A percentile compares a stretch with the other conserved stretches of the same genome.
These are phyloP conservation scores for Merluccius polli DNA, from an alignment of 2,797 vertebrate species.

Conservation along the genomic window DNA sequence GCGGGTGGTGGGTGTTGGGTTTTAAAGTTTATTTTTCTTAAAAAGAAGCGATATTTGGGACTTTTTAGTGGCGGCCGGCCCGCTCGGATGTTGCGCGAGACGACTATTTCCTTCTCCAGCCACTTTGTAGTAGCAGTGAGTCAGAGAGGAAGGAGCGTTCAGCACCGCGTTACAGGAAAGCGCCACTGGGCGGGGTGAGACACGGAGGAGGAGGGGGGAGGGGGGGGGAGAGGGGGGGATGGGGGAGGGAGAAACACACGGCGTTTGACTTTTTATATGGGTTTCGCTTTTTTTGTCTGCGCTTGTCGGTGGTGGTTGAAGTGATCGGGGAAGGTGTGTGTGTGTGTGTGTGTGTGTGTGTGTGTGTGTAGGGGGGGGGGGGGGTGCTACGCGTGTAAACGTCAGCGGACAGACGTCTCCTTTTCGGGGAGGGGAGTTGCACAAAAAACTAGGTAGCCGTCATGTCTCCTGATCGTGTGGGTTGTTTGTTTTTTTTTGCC, in stretches of 20 bases:
- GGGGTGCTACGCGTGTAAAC: too few species aligned
- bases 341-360: too few species aligned
- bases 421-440: too few species aligned
- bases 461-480: neutral
- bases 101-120: conserved; percentile 69
- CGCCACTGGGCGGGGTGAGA: conserved; percentile 64
- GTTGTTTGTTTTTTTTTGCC: neutral
- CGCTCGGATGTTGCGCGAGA: conserved; percentile 13
- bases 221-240: too few species aligned
- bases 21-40: too few species aligned
- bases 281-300: neutral
- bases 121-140: conserved; percentile 47
- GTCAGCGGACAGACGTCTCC: too few species aligned
- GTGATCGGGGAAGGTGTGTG: too few species aligned
- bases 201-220: neutral
- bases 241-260: neutral
- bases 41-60: neutral
- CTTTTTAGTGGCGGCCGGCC: neutral
- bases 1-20: neutral
- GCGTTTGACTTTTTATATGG: neutral
- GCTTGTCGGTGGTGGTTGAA: neutral
- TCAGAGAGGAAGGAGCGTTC: conserved; percentile 68
- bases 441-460: neutral
- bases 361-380: too few species aligned
- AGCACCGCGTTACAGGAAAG: conserved; percentile 81